Evolutionary conservation across 2,797 vertebrate genomes (phyloP).

Genomic region (Crocodylus rhombifer): DNA sequence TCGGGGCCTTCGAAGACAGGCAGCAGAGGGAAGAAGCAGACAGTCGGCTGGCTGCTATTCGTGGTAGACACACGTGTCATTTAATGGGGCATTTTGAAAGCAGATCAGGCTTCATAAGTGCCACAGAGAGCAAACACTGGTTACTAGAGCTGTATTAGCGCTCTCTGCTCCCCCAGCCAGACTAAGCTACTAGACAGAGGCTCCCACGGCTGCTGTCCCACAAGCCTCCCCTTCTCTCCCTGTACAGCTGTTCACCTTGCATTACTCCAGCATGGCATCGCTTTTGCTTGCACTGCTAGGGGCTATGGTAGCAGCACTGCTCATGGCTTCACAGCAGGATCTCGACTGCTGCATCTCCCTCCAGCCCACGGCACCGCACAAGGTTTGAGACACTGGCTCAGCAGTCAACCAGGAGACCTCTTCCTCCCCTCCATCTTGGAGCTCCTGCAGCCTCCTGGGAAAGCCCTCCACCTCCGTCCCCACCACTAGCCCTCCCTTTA

Average conservation of each 20-base stretch:
- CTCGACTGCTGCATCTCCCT: not conserved
- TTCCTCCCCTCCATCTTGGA: not conserved
- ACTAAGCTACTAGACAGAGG: not conserved
- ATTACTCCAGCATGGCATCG: not conserved
- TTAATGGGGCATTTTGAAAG: not conserved
- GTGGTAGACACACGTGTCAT: not conserved
- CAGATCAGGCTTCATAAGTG: too few species aligned
- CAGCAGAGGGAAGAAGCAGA: not conserved
- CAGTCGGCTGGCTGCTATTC: not conserved
- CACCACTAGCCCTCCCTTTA: not conserved
- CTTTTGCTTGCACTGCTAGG: not conserved
- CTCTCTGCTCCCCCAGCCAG: not conserved
- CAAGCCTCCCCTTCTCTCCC: too few species aligned
- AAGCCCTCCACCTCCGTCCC: not conserved
- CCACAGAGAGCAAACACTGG: too few species aligned
- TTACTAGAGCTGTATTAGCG: too few species aligned
- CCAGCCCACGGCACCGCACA: not conserved
- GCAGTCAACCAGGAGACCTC: not conserved
- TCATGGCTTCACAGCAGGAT: not conserved
- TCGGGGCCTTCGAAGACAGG: not conserved
- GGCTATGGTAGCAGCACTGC: not conserved
- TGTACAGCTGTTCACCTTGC: too few species aligned
- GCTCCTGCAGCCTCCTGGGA: too few species aligned
- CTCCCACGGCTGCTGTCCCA: not conserved
- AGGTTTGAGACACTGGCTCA: not conserved